Conservation (phyloP, 2,113 vertebrate genomes). For the Taxidea taxus region DNA sequence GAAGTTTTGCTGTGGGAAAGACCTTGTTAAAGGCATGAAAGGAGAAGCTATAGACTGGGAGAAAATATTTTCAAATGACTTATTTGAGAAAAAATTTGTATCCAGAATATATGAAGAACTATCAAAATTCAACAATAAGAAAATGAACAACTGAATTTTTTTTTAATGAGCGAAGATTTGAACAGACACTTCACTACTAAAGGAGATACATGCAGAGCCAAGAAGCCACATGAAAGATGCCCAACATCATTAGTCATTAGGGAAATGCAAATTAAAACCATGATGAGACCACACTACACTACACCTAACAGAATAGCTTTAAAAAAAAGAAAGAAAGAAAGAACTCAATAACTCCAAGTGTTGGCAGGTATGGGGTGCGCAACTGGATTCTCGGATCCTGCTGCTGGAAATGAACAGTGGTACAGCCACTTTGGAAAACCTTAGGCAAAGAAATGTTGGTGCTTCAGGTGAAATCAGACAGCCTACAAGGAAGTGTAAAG, state of each 20-base stretch:
- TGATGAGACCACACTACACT: too few species aligned
- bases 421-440: background rate
- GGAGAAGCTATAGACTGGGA: too few species aligned
- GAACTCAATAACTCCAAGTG: background rate
- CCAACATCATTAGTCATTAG: background rate
- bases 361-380: background rate
- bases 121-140: too few species aligned
- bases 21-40: background rate
- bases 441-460: background rate
- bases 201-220: background rate
- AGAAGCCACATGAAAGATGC: background rate
- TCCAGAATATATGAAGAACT: too few species aligned
- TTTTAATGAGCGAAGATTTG: background rate
- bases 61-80: too few species aligned
- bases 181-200: background rate
- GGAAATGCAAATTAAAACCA: too few species aligned
- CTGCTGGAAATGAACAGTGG: background rate
- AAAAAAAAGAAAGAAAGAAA: background rate
- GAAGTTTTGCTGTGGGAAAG: background rate
- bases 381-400: background rate
- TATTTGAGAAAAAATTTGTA: too few species aligned
- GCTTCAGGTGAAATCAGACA: background rate
- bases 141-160: background rate
- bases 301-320: too few species aligned
- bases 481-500: background rate